Evolutionary conservation across 1,140 invertebrate genomes (phyloP).

Genomic region (Eriosoma lanigerum): DNA sequence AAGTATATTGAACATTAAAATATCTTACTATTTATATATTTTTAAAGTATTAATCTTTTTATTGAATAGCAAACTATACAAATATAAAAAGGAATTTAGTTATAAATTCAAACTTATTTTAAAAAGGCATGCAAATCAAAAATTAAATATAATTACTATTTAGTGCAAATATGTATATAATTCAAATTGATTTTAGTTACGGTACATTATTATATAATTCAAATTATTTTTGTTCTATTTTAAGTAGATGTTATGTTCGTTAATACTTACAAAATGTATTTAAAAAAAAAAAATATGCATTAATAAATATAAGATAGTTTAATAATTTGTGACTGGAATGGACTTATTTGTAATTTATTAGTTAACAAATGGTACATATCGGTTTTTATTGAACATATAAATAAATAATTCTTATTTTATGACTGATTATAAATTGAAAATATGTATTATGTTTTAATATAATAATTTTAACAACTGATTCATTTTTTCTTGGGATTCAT

Average conservation of each 20-base stretch:
- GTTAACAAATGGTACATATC: background rate
- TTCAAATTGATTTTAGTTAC: background rate
- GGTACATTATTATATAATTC: background rate
- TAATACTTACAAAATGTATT: background rate
- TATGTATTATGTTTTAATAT: constrained; percentile 54
- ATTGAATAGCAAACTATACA: background rate
- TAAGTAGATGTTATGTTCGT: constrained; percentile 9
- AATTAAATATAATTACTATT: background rate
- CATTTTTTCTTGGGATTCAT: constrained; percentile 69
- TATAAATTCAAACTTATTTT: background rate
- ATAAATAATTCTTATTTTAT: constrained; percentile 5
- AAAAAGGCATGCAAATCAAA: background rate
- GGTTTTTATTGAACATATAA: too few species aligned
- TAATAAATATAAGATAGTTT: too few species aligned
- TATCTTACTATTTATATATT: background rate
- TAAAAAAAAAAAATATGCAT: background rate
- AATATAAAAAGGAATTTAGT: background rate
- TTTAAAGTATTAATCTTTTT: background rate
- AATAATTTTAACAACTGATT: constrained; percentile 64
- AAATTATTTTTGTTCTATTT: background rate
- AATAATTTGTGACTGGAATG: too few species aligned
- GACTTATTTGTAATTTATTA: background rate
- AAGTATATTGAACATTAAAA: background rate
- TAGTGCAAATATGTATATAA: constrained; percentile 3
- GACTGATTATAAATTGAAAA: background rate